These are phyloP conservation scores for Pentamera pediparva DNA, from an alignment of 53 echinoderm and acorn worm species.

Conservation along the genomic window DNA sequence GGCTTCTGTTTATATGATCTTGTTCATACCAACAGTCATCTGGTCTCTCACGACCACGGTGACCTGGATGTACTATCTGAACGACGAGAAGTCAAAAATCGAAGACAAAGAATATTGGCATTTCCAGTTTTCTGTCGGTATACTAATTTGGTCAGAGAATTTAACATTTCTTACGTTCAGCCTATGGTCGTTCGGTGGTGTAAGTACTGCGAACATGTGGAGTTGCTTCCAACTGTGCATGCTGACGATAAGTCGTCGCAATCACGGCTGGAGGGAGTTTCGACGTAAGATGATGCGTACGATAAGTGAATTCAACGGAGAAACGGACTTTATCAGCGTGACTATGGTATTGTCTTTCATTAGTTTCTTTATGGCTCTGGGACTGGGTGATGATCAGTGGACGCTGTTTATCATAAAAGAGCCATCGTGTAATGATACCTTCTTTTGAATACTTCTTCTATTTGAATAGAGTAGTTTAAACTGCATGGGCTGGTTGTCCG, in stretches of 20 bases:
- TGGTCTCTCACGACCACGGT: constrained; percentile 61
- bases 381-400: too few relatives aligned
- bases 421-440: too few relatives aligned
- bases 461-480: too few relatives aligned
- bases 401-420: too few relatives aligned
- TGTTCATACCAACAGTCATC: constrained; percentile 39
- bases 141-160: constrained; percentile 59
- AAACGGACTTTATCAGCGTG: not conserved
- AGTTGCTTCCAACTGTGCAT: constrained; percentile 34
- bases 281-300: constrained; percentile 4
- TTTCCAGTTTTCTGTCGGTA: constrained; percentile 26
- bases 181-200: constrained; percentile 54
- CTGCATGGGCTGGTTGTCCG: too few relatives aligned
- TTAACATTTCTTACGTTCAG: constrained; percentile 39
- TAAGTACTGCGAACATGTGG: constrained; percentile 47
- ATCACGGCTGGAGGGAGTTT: not conserved
- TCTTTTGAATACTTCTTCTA: too few relatives aligned
- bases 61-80: constrained; percentile 48
- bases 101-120: not conserved
- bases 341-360: not conserved
- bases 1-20: constrained; percentile 51
- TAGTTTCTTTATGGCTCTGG: constrained; percentile 4
- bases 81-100: not conserved
- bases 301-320: not conserved
- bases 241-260: constrained; percentile 34